Evolutionary conservation across 2,797 vertebrate species (phyloP), one percentile per base, ranked within the genome.

Genomic region (Podargus strigoides): DNA sequence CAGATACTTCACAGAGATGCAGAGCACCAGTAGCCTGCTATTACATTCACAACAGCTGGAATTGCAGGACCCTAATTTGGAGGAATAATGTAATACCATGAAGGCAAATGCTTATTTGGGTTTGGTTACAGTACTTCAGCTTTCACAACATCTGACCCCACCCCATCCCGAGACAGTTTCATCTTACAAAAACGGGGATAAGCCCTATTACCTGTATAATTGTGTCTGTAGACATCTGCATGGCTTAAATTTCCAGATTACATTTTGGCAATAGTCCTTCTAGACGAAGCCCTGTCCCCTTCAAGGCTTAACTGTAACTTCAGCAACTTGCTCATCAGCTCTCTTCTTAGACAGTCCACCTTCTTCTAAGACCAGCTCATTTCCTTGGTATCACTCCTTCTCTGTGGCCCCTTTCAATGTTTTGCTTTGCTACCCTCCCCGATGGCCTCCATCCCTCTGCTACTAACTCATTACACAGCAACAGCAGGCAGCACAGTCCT

Each of bases 81-180:
- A 85, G 32, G 64, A 88, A 83, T 41, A 91, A 56, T 62, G 36
- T 67, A 77, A 89, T 85, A 63, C 52, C 17, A 36, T 74, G 58
- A 60, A 90, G 39, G 47, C 49, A 92, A 87, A 91, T 67, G 44
- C 17, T 84, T 83, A 36, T 76, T 72, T 84, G 62, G 64, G 66
- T 93, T 93, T 92, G 30, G 30, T 89, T 90, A 59, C 53, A 89
- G 84, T n/a, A 12, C 69, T 93, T 91, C 49, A 72, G n/a, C 72
- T 93, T 96, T 94, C 90, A 77, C 69, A 92, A 73, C 41, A 37
- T 58, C 44, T 86, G 44, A 67, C 69, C 55, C 69, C 82, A 94
- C 82, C 91, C 89, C 89, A 95, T 76, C n/a, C 44, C 72, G 76
- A 88, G 30, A 34, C 49, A 89, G 39, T 92, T 96, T 89, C 85